Base-by-base conservation (phyloP, 2,888 invertebrate species). In the Andrena bucephala region DNA sequence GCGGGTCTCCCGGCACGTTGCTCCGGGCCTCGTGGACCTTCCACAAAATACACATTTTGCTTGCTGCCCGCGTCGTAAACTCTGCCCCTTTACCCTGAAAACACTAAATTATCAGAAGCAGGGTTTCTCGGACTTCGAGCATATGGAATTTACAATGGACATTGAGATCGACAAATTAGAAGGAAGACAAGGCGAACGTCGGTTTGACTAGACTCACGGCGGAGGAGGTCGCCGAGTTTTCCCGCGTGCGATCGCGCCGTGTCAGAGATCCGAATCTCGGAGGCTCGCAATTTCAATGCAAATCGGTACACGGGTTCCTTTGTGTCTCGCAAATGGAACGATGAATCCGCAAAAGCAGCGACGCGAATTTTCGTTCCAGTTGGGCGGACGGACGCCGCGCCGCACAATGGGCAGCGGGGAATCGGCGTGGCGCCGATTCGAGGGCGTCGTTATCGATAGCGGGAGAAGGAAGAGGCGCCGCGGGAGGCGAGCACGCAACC, bases 401-500 rank as follows among this genome's bases (percentile, higher is more conserved):
- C 24, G 59, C 10, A 76, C 76, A 77, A 77, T 70, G 63, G 77
- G 8, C 59, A 57, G 59, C 69, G 36, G 62, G 42, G 48, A 68
- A 87, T 85, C 87, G 78, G 74, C 83, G 66, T 78, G 86, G 85
- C 79, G 83, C 24, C 88, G 85, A 85, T 85, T 83, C 81, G 84
- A 71, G 75, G 65, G 77, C 74, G 77, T 54, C 77, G 87, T 87
- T 86, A 87, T 86, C 86, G 89, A 90, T 90, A 83, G 76, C 79
- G 66, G 74, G 71, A 72, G 81, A 83, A 87, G 81, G 85, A 85
- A 87, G 80, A 85, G 81, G 84, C 83, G 75, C 90, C 86, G 85
- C 87, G 81, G 89, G 91, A 69, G 89, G 90, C 89, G 85, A 86
- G 75, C 91, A 91, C 89, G 90, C 91, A 76, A 73, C 74, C 81